Evolutionary conservation across 2,113 vertebrate genomes (phyloP).

Genomic region (Poeciliopsis prolifica): DNA sequence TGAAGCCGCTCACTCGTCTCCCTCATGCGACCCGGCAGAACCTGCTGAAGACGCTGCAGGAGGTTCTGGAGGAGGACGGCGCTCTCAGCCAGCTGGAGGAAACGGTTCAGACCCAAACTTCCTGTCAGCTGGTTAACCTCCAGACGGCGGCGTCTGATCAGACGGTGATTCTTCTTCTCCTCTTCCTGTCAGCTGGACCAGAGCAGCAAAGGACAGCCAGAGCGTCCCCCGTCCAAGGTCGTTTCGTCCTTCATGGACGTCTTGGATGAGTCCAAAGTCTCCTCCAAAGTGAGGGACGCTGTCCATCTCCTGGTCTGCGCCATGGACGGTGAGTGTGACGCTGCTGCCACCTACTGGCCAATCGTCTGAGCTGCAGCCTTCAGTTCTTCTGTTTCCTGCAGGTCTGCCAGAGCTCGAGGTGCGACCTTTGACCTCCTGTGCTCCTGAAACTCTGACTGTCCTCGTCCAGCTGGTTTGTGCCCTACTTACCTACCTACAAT

Average conservation of each 20-base stretch:
- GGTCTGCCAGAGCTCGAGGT: not conserved
- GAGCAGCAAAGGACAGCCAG: not conserved
- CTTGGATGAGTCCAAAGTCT: not conserved
- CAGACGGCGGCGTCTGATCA: not conserved
- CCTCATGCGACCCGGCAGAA: not conserved
- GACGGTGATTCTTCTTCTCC: not conserved
- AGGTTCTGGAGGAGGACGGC: not conserved
- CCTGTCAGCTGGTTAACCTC: no score
- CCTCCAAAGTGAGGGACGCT: not conserved
- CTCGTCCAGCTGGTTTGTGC: not conserved
- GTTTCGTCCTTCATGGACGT: slow-evolving; percentile 7
- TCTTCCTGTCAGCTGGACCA: slow-evolving; percentile 7
- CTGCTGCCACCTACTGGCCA: not conserved
- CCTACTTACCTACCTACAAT: not conserved
- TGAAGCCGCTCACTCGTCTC: slow-evolving; percentile 5
- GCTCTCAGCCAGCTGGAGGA: slow-evolving; percentile 9
- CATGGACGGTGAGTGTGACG: slow-evolving; percentile 1
- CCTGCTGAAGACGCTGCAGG: not conserved
- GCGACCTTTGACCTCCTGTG: not conserved
- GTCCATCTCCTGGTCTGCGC: not conserved
- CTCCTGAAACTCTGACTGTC: not conserved
- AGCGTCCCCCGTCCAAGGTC: not conserved
- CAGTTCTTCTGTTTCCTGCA: not conserved
- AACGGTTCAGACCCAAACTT: not conserved
- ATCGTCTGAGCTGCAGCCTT: no score